Base-by-base conservation (phyloP, 2,888 invertebrate species). In the Acanthopleura granulata region DNA sequence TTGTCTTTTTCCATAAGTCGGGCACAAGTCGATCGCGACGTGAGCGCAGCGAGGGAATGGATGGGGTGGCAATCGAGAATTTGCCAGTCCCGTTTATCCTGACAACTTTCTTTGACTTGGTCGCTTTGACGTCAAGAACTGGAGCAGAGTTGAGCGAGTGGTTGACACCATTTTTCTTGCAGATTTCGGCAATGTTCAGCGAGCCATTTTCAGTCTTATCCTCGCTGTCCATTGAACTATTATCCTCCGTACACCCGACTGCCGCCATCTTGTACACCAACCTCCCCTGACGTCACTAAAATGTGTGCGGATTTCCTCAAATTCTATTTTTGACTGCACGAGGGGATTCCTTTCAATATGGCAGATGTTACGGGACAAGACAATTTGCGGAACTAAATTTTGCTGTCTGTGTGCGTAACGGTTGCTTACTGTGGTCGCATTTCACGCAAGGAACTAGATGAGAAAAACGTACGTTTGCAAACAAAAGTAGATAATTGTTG, bases 241-340 rank as follows among this genome's bases (percentile, higher is more conserved):
- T 83, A 79, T 83, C 82, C 74, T 79, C 80, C 82, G 82, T 78
- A 85, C 87, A 86, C 85, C 86, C 87, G 82, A 86, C 87, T 78
- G 84, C 85, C 87, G 87, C 88, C 88, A 88, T 88, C 84, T 87
- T 87, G 83, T 79, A 81, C 82, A 84, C 83, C 74, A 71, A 70
- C 83, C 80, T 82, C 81, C 84, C 25, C 29, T 82, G 82, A 87
- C 86, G 86, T 88, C 85, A 84, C 72, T 57, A 78, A 75, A 79
- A 79, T 70, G 74, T 78, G 80, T 76, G 80, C 74, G 80, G 83
- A 79, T 82, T 77, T 81, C 82, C 76, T 76, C 62, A 29, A 76
- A 76, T 80, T 73, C 25, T 57, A 57, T 57, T 57, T 57, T 57
- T 57, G 57, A 9, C 57, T 25, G 66, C 22, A 27, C 29, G 29